phyloP scores from a whole-genome alignment of 2,113 vertebrate genomes.

The zebrafish (Danio rerio) region DNA sequence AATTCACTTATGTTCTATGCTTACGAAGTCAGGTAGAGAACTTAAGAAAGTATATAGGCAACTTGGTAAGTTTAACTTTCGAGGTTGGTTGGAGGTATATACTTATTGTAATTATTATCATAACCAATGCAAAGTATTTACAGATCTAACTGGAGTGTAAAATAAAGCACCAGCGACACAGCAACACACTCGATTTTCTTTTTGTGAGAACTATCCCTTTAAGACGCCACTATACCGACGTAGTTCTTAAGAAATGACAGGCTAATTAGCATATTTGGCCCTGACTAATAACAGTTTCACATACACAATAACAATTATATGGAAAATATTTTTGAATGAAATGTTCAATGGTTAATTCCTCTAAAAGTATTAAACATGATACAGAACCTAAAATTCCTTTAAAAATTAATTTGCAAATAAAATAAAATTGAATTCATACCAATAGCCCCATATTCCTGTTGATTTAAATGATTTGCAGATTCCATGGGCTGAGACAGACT shows the following conservation, averaged over 20 bases:
- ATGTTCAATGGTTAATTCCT: background rate
- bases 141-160: too few species aligned
- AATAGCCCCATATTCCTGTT: conserved; percentile 55
- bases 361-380: background rate
- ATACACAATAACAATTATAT: background rate
- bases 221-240: background rate
- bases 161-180: too few species aligned
- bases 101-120: too few species aligned
- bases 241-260: background rate
- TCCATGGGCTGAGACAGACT: conserved; percentile 35
- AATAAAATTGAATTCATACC: conserved; percentile 35
- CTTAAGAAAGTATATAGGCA: too few species aligned
- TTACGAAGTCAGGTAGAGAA: too few species aligned
- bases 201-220: background rate
- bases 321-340: background rate
- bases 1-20: too few species aligned
- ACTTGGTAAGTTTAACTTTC: too few species aligned
- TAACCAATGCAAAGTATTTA: too few species aligned
- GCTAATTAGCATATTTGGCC: background rate
- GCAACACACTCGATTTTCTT: background rate
- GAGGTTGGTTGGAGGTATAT: too few species aligned
- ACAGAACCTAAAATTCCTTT: background rate
- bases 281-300: background rate
- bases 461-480: conserved; percentile 29
- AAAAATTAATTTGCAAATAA: background rate